Conservation (phyloP, 2,797 vertebrate species). For the Apogon hyalosoma region DNA sequence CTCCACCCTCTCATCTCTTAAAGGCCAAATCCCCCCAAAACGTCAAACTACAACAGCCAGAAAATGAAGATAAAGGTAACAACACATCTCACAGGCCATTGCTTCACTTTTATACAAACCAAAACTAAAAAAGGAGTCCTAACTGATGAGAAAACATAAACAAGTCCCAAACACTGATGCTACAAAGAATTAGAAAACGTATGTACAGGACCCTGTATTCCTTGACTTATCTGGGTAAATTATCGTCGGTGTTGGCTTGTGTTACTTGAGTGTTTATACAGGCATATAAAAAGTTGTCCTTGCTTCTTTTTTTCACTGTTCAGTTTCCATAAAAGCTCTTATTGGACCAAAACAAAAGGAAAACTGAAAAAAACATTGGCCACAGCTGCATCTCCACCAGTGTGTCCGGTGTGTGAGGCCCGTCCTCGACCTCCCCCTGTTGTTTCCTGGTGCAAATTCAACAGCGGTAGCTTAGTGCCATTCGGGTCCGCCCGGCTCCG, state of each 20-base stretch:
- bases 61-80: conserved; percentile 74
- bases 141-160: conserved; percentile 81
- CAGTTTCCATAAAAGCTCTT: conserved; percentile 67
- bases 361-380: conserved; percentile 1
- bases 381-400: conserved; percentile 18
- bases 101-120: conserved; percentile 76
- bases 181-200: conserved; percentile 97
- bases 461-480: conserved; percentile 71
- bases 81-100: conserved; percentile 71
- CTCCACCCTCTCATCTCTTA: conserved; percentile 55
- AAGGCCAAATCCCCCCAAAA: conserved; percentile 81
- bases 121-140: conserved; percentile 81
- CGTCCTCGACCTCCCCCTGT: conserved; percentile 12
- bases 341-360: conserved; percentile 56
- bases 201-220: conserved; percentile 99
- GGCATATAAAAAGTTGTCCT: conserved; percentile 66
- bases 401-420: conserved; percentile 25
- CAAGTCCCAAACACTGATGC: conserved; percentile 91
- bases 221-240: conserved; percentile 78
- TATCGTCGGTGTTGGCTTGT: conserved; percentile 73
- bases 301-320: conserved; percentile 43
- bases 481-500: conserved; percentile 46
- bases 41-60: conserved; percentile 88
- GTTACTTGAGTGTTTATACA: conserved; percentile 75
- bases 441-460: conserved; percentile 74